Evolutionary conservation across 1,140 invertebrate species (phyloP), one percentile per base, ranked within the genome.

Genomic region (Chelonus insularis): DNA sequence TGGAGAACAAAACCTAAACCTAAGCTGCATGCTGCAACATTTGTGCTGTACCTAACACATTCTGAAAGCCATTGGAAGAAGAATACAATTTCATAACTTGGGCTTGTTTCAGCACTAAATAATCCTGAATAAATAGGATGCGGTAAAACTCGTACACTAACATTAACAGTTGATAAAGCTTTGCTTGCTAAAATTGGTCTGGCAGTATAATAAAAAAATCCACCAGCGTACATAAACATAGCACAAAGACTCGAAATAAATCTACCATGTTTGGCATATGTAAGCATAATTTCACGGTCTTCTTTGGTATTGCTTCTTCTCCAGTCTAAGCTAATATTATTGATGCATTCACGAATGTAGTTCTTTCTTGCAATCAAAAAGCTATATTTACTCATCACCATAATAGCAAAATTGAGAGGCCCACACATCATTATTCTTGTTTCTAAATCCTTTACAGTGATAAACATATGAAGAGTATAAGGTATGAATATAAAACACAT

Each of bases 141-240:
- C 1, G 57, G 57, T 0, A 67, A 14, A 11, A 54, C 43, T 47
- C 61, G 51, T 18, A 67, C 47, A 0, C 66, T 76, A 2, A 65
- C 63, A 14, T 74, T 70, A 4, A 68, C 57, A 6, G 68, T 64
- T 0, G 63, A 51, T 1, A 66, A 39, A 9, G 69, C 63, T 45
- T 64, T 68, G 0, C 64, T 48, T 1, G 65, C 69, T 0, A 77
- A 41, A 0, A n/a, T n/a, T n/a, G 76, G 74, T 72, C 77, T 73
- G 9, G 74, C 32, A 0, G 68, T 72, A 11, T 66, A 70, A 54
- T 72, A 78, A 57, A 73, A 76, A 57, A 78, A 71, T 6, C 75
- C 76, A 4, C 65, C 74, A 1, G 67, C 57, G 25, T 77, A 77
- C 72, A 75, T 75, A 18, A 73, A 74, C 9, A 32, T 51, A 0